Conservation (phyloP, 2,797 vertebrate genomes). For the Melanotaenia trifasciata region DNA sequence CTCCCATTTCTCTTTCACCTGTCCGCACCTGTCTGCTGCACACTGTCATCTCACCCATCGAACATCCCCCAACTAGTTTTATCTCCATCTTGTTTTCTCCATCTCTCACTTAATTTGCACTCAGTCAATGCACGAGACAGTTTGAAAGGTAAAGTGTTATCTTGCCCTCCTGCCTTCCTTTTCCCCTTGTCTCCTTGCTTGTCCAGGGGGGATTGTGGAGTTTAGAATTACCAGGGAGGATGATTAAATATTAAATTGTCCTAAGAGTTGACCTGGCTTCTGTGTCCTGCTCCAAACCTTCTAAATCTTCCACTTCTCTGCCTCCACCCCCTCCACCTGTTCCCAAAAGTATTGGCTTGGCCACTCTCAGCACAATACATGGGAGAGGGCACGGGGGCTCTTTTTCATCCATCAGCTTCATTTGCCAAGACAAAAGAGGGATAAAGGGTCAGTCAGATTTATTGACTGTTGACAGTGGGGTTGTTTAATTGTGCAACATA, state of each 20-base stretch:
- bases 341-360: conserved; percentile 57
- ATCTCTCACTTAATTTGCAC: conserved; percentile 37
- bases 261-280: conserved; percentile 71
- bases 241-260: conserved; percentile 84
- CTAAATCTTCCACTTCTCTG: background rate
- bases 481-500: conserved; percentile 40
- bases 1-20: conserved; percentile 38
- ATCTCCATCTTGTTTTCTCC: conserved; percentile 9
- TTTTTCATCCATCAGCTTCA: conserved; percentile 74
- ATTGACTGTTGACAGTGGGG: conserved; percentile 65
- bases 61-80: conserved; percentile 29
- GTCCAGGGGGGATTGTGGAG: conserved; percentile 60
- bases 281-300: conserved; percentile 43
- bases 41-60: conserved; percentile 14
- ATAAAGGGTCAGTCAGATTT: conserved; percentile 44
- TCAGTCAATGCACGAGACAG: conserved; percentile 50
- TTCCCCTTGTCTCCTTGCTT: conserved; percentile 9
- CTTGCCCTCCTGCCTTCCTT: conserved; percentile 9
- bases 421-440: conserved; percentile 63
- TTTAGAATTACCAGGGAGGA: conserved; percentile 70
- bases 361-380: conserved; percentile 58
- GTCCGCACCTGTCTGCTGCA: conserved; percentile 35
- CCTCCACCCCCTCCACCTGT: conserved; percentile 24
- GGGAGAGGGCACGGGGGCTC: conserved; percentile 39
- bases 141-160: conserved; percentile 55